Evolutionary conservation across 2,888 invertebrate genomes (phyloP).

Genomic region (Gerosis bhagava): DNA sequence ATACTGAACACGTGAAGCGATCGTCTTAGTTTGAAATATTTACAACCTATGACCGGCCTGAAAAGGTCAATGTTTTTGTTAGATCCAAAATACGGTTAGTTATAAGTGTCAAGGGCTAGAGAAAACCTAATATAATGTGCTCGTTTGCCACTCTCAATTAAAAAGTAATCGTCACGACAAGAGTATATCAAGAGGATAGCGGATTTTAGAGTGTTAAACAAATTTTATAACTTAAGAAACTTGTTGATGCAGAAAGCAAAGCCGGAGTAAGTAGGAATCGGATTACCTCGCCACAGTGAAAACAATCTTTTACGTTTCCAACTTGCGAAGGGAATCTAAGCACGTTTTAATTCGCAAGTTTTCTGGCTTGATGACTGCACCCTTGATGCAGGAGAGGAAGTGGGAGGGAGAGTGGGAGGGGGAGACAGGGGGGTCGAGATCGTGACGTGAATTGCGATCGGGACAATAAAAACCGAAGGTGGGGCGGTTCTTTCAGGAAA

Average conservation of each 20-base stretch:
- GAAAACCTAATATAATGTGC: no score
- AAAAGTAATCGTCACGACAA: no score
- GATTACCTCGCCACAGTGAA: conserved; percentile 22
- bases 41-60: no score
- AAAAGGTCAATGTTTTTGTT: no score
- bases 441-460: conserved; percentile 66
- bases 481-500: conserved; percentile 67
- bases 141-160: no score
- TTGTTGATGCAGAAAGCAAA: conserved; percentile 3
- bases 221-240: no score
- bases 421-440: conserved; percentile 28
- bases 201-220: no score
- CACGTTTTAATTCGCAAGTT: conserved; percentile 77
- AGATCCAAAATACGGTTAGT: no score
- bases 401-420: conserved; percentile 29
- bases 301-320: conserved; percentile 37
- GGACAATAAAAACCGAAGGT: conserved; percentile 64
- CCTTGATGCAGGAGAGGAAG: conserved; percentile 36
- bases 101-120: no score
- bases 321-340: conserved; percentile 54
- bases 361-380: conserved; percentile 67
- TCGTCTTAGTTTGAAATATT: no score
- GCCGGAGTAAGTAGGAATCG: not conserved
- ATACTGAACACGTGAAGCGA: no score
- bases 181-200: no score